Evolutionary conservation across 2,113 vertebrate genomes (phyloP).

Genomic region (Prionailurus bengalensis): DNA sequence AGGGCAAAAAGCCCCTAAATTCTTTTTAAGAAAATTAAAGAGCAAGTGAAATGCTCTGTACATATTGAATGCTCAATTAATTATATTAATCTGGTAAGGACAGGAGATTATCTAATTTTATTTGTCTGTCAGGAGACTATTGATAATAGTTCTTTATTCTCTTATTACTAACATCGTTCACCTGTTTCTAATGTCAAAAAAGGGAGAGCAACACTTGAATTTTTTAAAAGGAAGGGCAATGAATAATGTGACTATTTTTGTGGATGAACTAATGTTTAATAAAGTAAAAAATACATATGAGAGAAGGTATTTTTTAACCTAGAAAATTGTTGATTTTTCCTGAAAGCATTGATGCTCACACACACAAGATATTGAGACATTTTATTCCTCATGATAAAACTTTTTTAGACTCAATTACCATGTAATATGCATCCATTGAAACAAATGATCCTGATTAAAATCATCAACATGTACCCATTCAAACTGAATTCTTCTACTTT

Average conservation of each 20-base stretch:
- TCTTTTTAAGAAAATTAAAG: neutral
- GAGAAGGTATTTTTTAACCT: neutral
- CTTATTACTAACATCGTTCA: neutral
- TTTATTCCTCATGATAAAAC: neutral
- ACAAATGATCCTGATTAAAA: slow-evolving; percentile 22
- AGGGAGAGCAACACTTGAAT: neutral
- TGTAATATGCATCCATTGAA: neutral
- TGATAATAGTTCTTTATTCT: neutral
- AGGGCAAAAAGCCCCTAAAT: neutral
- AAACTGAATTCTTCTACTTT: neutral
- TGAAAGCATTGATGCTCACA: neutral
- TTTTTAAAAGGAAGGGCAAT: neutral
- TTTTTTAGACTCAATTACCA: neutral
- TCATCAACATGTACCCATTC: neutral
- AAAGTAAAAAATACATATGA: neutral
- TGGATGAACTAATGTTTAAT: neutral
- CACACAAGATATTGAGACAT: neutral
- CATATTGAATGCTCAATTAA: neutral
- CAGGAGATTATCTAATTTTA: neutral
- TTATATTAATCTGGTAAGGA: neutral
- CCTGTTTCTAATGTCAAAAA: neutral
- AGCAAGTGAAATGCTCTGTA: neutral
- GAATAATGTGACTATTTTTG: neutral
- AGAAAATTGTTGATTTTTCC: neutral
- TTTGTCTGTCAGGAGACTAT: neutral